phyloP scores from a whole-genome alignment of 2,113 vertebrate genomes.

The Lutjanus erythropterus region DNA sequence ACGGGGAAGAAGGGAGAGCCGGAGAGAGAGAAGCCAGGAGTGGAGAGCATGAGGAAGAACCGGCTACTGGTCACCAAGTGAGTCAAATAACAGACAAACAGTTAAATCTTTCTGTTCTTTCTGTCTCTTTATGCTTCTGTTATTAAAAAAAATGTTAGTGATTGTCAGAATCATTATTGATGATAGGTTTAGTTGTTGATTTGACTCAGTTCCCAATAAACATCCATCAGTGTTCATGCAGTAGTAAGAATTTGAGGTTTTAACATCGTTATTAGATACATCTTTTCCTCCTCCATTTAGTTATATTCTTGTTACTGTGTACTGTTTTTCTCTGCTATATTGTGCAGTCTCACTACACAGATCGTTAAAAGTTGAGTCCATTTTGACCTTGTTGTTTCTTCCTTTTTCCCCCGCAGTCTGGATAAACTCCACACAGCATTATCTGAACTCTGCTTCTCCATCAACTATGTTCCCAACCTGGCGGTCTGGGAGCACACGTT shows the following conservation, averaged over 20 bases:
- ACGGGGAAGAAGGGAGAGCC: slow-evolving; percentile 99
- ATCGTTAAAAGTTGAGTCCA: not conserved
- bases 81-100: slow-evolving; percentile 74
- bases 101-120: not conserved
- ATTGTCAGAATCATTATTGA: not conserved
- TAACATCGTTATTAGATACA: not conserved
- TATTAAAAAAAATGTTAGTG: not conserved
- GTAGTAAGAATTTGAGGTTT: not conserved
- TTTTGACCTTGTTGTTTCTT: not conserved
- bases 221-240: not conserved
- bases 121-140: not conserved
- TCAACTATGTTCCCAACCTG: slow-evolving; percentile 99
- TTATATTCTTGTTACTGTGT: not conserved
- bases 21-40: slow-evolving; percentile 97
- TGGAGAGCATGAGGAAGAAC: slow-evolving; percentile 99
- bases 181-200: not conserved
- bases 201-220: not conserved
- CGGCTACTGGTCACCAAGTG: slow-evolving; percentile 98
- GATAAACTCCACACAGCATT: slow-evolving; percentile 99
- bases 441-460: slow-evolving; percentile 99
- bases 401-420: slow-evolving; percentile 85
- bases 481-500: slow-evolving; percentile 99
- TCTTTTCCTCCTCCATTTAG: not conserved
- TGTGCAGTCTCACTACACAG: not conserved
- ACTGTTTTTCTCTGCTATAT: not conserved